A percentile compares a stretch with the other conserved stretches of the same genome.
Evolutionary conservation across 30 jellyfish, hydroid and myxozoan genomes (phyloP).

Genomic region (Turritopsis dohrnii): DNA sequence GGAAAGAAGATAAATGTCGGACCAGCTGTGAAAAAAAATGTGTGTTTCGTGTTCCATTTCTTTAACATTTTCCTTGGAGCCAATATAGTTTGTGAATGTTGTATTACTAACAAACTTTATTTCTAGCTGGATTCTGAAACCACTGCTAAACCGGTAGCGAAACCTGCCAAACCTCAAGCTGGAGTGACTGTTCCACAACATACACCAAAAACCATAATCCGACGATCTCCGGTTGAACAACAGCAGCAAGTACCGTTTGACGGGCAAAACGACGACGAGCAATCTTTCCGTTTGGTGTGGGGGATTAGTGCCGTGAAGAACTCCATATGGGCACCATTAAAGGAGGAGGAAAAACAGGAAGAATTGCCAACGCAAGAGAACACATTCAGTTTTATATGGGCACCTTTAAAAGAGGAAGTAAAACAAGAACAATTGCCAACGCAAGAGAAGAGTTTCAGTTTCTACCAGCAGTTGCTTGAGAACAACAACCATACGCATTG

Average conservation of each 20-base stretch:
- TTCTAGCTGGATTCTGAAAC: conserved; percentile 7
- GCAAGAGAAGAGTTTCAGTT: background rate
- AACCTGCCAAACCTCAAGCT: background rate
- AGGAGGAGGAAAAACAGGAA: background rate
- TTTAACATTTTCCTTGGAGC: background rate
- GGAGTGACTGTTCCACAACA: conserved; percentile 5
- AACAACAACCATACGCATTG: background rate
- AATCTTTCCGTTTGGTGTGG: conserved; percentile 24
- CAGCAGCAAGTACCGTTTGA: background rate
- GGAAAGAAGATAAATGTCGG: conserved; percentile 30
- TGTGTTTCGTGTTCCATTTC: background rate
- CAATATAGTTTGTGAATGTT: background rate
- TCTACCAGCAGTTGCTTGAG: background rate
- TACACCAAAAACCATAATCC: conserved; percentile 21
- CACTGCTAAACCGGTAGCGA: conserved; percentile 4
- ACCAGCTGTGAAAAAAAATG: conserved; percentile 39
- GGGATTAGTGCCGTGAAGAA: conserved; percentile 8
- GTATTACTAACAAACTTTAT: background rate
- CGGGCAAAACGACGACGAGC: background rate
- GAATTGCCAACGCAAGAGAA: background rate
- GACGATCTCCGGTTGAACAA: conserved; percentile 28
- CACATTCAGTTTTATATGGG: background rate
- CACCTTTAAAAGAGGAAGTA: background rate
- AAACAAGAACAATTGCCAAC: background rate
- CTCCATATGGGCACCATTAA: conserved; percentile 15